Percentiles rank a stretch among this genome's conserved stretches.
phyloP scores from a whole-genome alignment of 2,888 invertebrate genomes.

The Ariolimax columbianus region DNA sequence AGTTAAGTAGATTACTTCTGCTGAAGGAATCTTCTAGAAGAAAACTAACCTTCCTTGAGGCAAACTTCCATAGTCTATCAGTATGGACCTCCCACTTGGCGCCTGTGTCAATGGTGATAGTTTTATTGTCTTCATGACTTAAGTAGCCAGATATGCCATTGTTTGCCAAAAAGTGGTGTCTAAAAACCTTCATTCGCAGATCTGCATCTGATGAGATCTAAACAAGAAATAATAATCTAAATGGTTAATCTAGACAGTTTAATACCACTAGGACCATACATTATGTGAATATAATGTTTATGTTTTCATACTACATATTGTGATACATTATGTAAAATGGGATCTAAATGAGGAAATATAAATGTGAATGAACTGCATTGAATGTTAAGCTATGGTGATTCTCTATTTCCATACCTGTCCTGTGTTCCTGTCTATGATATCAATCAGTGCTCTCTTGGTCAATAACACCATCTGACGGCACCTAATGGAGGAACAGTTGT shows the following conservation, averaged over 20 bases:
- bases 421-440: constrained; percentile 84
- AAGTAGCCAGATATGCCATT: constrained; percentile 62
- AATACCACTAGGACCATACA: no score
- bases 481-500: constrained; percentile 54
- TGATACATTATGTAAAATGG: no score
- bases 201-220: constrained; percentile 77
- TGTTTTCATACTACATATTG: no score
- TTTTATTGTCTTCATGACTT: constrained; percentile 33
- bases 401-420: constrained; percentile 60
- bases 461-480: constrained; percentile 89
- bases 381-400: no score
- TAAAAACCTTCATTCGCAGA: constrained; percentile 68
- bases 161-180: constrained; percentile 73
- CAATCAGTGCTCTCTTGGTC: constrained; percentile 89
- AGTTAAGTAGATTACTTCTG: not conserved
- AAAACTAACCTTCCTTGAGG: constrained; percentile 56
- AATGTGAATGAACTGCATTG: no score
- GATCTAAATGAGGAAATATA: no score
- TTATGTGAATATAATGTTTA: no score
- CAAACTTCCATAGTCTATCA: constrained; percentile 64
- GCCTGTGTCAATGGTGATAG: constrained; percentile 59
- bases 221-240: constrained; percentile 56
- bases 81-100: constrained; percentile 61
- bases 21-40: not conserved
- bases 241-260: not conserved